phyloP scores from a whole-genome alignment of 2,797 vertebrate genomes.

The Anableps anableps region DNA sequence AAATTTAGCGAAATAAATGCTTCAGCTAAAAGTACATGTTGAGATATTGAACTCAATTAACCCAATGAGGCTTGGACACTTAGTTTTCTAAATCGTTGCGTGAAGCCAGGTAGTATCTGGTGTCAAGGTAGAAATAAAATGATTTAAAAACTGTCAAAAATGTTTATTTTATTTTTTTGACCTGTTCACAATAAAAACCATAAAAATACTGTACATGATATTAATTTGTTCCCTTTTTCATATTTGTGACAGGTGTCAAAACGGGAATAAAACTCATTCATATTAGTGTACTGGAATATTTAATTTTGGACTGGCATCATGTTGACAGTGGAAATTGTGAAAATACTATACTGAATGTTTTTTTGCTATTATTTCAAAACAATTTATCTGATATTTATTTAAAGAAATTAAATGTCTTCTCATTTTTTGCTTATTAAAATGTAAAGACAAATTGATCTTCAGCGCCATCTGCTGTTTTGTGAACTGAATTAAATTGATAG shows the following conservation, averaged over 20 bases:
- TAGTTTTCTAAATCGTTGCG: too few species aligned
- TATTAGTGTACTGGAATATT: background rate
- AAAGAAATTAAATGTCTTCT: background rate
- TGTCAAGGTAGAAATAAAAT: too few species aligned
- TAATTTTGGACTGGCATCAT: background rate
- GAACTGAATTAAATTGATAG: background rate
- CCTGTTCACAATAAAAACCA: background rate
- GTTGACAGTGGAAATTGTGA: background rate
- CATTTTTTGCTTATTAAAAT: background rate
- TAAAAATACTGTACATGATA: background rate
- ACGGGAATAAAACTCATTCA: background rate
- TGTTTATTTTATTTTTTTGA: too few species aligned
- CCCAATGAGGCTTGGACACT: too few species aligned
- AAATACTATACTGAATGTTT: background rate
- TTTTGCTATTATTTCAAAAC: background rate
- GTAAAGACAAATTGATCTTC: background rate
- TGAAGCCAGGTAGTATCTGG: too few species aligned
- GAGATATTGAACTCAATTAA: too few species aligned
- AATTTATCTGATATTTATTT: background rate
- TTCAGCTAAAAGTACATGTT: too few species aligned
- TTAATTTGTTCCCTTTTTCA: background rate
- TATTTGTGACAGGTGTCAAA: background rate
- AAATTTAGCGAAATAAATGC: too few species aligned
- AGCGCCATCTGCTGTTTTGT: slow-evolving; percentile 8
- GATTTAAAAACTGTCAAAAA: too few species aligned